phyloP scores from a whole-genome alignment of 2,113 vertebrate species.

The Salvelinus sp. region DNA sequence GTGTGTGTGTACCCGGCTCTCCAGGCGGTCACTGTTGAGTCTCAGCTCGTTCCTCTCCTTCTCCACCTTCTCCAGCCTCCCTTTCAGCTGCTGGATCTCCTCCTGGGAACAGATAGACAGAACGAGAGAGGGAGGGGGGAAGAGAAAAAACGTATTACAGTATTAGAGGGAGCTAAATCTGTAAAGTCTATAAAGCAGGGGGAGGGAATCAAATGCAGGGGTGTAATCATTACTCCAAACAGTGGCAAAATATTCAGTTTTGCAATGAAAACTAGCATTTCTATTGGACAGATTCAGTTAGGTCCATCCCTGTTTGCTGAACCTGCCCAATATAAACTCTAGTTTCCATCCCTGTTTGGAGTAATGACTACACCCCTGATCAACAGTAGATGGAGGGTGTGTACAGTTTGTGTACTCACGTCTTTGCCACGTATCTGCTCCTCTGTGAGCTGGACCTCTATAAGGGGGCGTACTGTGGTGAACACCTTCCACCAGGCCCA shows the following conservation, averaged over 20 bases:
- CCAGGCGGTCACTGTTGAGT: conserved; percentile 90
- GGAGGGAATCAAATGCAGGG: neutral
- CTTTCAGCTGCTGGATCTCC: conserved; percentile 91
- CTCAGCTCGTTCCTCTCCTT: conserved; percentile 93
- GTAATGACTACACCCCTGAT: neutral
- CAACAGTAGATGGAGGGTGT: neutral
- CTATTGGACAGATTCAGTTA: no score
- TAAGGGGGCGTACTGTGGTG: conserved; percentile 89
- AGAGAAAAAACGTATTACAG: neutral
- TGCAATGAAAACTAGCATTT: no score
- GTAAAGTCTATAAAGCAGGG: neutral
- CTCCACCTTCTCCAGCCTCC: conserved; percentile 90
- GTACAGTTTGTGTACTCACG: conserved; percentile 69
- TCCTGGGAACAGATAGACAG: conserved; percentile 72
- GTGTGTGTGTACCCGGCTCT: conserved; percentile 80
- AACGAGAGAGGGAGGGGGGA: neutral
- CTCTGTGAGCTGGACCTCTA: conserved; percentile 93
- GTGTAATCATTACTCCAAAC: neutral
- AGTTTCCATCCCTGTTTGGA: neutral
- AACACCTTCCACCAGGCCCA: conserved; percentile 98
- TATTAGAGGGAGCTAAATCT: neutral
- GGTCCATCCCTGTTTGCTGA: no score
- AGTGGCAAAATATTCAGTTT: no score
- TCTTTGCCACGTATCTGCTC: conserved; percentile 94
- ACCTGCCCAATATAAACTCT: neutral